phyloP scores from a whole-genome alignment of 64 coral and sea anemone genomes.

The Catalaphyllia jardinei region DNA sequence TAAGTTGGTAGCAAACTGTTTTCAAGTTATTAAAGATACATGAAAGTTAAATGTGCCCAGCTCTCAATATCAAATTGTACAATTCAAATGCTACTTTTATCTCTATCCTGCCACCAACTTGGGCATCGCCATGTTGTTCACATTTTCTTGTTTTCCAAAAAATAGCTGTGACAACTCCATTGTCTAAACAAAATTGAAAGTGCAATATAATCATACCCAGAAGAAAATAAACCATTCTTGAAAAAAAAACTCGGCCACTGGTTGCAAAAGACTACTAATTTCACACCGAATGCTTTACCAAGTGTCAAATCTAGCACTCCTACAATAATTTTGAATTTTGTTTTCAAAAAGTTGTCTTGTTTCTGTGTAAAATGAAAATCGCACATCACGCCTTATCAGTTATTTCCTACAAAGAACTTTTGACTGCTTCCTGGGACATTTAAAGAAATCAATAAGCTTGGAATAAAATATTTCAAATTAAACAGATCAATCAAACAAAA shows the following conservation, averaged over 20 bases:
- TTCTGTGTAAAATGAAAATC: neutral
- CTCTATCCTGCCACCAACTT: neutral
- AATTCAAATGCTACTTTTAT: neutral
- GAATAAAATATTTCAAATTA: neutral
- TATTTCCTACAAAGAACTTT: neutral
- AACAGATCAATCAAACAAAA: neutral
- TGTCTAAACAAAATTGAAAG: neutral
- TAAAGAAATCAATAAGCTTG: slow-evolving; percentile 2
- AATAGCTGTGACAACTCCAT: neutral
- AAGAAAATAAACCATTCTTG: neutral
- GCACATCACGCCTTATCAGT: neutral
- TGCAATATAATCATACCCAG: neutral
- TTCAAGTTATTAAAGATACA: slow-evolving; percentile 44
- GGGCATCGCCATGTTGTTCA: neutral
- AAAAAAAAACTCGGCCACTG: neutral
- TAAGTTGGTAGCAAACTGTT: slow-evolving; percentile 7
- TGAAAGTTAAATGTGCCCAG: neutral
- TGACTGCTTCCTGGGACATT: neutral
- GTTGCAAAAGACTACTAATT: neutral
- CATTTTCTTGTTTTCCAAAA: neutral
- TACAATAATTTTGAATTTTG: neutral
- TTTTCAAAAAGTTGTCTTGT: neutral
- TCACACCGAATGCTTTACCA: neutral
- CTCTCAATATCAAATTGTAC: neutral
- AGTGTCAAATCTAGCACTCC: neutral